Percentiles rank a stretch among this genome's conserved stretches.
phyloP scores from a whole-genome alignment of 2,797 vertebrate genomes.

The Lepus oiostolus region DNA sequence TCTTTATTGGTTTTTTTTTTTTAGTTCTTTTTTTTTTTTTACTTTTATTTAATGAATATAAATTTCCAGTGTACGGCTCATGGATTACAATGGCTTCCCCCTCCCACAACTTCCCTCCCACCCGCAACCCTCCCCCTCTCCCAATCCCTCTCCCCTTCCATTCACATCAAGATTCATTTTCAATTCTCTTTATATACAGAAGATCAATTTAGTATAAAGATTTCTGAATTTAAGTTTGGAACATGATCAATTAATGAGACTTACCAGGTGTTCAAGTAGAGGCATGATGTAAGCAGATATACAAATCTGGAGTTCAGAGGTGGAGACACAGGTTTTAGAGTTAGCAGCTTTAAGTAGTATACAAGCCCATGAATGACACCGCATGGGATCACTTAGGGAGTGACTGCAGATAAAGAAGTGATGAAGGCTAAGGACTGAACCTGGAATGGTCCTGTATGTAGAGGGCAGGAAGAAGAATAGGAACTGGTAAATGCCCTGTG shows the following conservation, averaged over 20 bases:
- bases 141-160: too few relatives aligned
- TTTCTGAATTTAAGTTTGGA: conserved; percentile 10
- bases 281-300: neutral
- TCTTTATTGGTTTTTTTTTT: too few relatives aligned
- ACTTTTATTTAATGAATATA: too few relatives aligned
- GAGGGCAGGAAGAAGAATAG: neutral
- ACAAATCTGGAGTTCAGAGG: neutral
- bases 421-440: neutral
- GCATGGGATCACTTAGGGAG: neutral
- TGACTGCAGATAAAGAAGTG: neutral
- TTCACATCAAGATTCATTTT: too few relatives aligned
- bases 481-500: neutral
- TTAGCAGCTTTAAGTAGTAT: neutral
- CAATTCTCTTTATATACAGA: too few relatives aligned
- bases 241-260: neutral
- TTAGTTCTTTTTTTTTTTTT: too few relatives aligned
- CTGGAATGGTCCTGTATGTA: neutral
- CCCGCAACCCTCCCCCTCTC: too few relatives aligned
- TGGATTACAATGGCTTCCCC: too few relatives aligned
- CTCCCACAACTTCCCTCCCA: too few relatives aligned
- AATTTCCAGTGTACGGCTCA: too few relatives aligned
- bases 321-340: neutral
- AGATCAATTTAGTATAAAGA: too few relatives aligned
- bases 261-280: neutral
- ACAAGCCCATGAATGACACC: neutral